A percentile compares a stretch with the other conserved stretches of the same genome.
These are phyloP conservation scores for Aurelia coerulea DNA, from an alignment of 30 jellyfish, hydroid and myxozoan genomes.

Conservation along the genomic window DNA sequence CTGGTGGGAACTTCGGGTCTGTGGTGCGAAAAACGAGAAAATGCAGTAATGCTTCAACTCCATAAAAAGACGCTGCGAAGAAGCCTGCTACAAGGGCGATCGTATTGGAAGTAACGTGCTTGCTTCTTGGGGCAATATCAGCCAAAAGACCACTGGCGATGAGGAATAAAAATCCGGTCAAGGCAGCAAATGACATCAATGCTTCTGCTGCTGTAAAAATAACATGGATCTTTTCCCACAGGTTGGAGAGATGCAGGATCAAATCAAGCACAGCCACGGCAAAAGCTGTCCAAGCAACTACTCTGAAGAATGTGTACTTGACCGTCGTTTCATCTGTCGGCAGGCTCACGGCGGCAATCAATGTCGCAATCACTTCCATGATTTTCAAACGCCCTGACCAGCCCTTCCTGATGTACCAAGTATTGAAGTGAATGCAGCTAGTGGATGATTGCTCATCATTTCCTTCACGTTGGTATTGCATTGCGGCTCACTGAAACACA, in stretches of 20 bases:
- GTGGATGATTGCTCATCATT: not conserved
- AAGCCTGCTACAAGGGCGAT: constrained; percentile 61
- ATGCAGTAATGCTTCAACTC: constrained; percentile 62
- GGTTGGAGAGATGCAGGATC: constrained; percentile 43
- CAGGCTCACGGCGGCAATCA: constrained; percentile 55
- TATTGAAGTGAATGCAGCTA: constrained; percentile 31
- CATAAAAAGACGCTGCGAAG: constrained; percentile 64
- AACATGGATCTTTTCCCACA: constrained; percentile 60
- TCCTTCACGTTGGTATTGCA: constrained; percentile 71
- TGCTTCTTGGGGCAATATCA: constrained; percentile 64
- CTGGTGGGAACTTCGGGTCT: constrained; percentile 66
- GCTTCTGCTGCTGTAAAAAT: constrained; percentile 68
- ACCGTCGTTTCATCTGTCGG: constrained; percentile 58
- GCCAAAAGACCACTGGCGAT: constrained; percentile 69
- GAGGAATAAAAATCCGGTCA: constrained; percentile 64
- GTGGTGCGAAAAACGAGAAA: constrained; percentile 52
- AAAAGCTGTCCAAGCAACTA: constrained; percentile 71
- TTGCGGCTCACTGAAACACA: not conserved
- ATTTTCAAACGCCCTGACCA: constrained; percentile 70
- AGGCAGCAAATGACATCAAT: constrained; percentile 63
- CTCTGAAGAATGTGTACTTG: constrained; percentile 60
- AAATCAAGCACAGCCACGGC: constrained; percentile 41
- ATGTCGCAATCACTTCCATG: constrained; percentile 30
- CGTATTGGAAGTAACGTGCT: constrained; percentile 39
- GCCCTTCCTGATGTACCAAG: constrained; percentile 44